phyloP scores from a whole-genome alignment of 2,797 vertebrate species.

The Rhynchonycteris naso region DNA sequence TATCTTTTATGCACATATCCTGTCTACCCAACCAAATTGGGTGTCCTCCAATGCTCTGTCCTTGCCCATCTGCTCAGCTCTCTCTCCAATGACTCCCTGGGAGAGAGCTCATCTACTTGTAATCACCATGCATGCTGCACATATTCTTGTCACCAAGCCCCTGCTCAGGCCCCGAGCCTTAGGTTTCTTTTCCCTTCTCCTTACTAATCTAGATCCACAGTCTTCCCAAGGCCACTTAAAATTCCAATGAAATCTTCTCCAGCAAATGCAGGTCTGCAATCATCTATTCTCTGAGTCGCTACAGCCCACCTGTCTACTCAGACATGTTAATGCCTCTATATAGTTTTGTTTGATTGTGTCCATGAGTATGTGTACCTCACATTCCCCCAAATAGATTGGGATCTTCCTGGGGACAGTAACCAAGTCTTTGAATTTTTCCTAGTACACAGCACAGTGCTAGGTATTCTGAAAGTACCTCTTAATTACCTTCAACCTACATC shows the following conservation, averaged over 20 bases:
- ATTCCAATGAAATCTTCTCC: neutral
- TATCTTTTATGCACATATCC: slow-evolving; percentile 30
- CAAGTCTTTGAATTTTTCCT: neutral
- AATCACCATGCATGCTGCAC: neutral
- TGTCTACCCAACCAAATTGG: slow-evolving; percentile 56
- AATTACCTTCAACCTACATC: neutral
- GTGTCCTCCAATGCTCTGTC: slow-evolving; percentile 63
- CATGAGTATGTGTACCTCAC: neutral
- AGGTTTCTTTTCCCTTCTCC: neutral
- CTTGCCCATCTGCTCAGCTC: slow-evolving; percentile 73
- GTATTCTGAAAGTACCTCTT: neutral
- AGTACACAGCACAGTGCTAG: neutral
- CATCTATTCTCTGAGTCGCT: neutral
- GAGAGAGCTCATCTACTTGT: slow-evolving; percentile 27
- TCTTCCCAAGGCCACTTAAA: neutral
- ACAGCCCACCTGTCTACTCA: neutral
- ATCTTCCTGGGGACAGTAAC: neutral
- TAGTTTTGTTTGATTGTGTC: neutral
- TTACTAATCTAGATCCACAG: neutral
- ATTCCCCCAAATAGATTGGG: neutral
- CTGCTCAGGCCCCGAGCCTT: neutral
- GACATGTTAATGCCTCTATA: neutral
- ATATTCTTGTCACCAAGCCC: neutral
- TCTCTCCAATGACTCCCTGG: slow-evolving; percentile 46
- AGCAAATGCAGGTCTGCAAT: neutral